Evolutionary conservation across 1,140 invertebrate genomes (phyloP), one percentile per base, ranked within the genome.

Genomic region (Apis florea): DNA sequence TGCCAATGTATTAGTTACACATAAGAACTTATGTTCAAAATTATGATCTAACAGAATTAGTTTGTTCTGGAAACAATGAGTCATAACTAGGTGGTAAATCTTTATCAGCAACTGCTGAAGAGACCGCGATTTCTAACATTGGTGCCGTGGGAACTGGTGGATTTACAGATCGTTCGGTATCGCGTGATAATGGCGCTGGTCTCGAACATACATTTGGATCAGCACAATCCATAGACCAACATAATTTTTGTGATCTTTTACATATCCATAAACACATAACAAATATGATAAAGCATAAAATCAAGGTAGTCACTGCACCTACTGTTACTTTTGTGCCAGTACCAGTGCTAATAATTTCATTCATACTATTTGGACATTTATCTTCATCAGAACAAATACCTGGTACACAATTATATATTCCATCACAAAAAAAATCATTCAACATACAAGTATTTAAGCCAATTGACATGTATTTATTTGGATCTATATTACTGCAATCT

Each of bases 1-100:
- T 79, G 82, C 15, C 54, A 47, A 66, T 31, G 47, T 59, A 83
- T 73, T 26, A 56, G 53, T 70, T 69, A 77, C 61, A 69, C 49
- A 40, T 21, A 58, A 63, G 56, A 72, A 68, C 58, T 64, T 68
- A 67, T 56, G 51, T 31, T 79, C 59, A 72, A 31, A 67, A 72
- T 89, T 87, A 91, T 71, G 87, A 88, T 78, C 87, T 87, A 47
- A 86, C 64, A 58, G 84, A 72, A 83, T 90, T 91, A 40, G 83
- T 79, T 67, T 89, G 89, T 85, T 93, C 89, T 1, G 93, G 93
- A 81, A 93, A 94, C 51, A 94, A 84, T 4, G 93, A 94, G 75
- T 94, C 92, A 40, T 94, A 94, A 71, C 92, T 93, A 10, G 93
- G 93, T 9, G 93, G 93, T 63, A 93, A 84, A 86, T 94, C 93